Percentiles rank a stretch among this genome's conserved stretches.
These are phyloP conservation scores for Sitophilus oryzae DNA, from an alignment of 1,140 invertebrate genomes.

Conservation along the genomic window DNA sequence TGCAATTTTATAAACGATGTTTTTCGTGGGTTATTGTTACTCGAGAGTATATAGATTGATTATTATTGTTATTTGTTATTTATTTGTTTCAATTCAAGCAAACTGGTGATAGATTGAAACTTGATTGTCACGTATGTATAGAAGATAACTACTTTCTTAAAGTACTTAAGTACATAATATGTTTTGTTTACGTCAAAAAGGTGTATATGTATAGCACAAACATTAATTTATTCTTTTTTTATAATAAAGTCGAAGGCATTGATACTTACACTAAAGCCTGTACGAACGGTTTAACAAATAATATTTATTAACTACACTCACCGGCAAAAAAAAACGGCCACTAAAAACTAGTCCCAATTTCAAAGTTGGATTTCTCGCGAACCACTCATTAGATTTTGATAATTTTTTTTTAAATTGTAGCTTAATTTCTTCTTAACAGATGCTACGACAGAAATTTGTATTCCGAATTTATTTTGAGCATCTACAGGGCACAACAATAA, in stretches of 20 bases:
- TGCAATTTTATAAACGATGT: no score
- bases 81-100: background rate
- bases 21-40: background rate
- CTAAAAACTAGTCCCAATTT: no score
- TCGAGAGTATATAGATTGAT: background rate
- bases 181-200: background rate
- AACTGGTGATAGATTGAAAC: background rate
- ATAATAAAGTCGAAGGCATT: background rate
- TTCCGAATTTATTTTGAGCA: no score
- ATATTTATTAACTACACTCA: no score
- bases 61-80: conserved; percentile 8
- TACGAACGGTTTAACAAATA: no score
- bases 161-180: background rate
- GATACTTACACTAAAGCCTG: background rate
- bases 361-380: no score
- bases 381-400: no score
- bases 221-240: background rate
- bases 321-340: no score
- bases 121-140: background rate
- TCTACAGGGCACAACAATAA: no score
- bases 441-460: no score
- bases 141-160: background rate
- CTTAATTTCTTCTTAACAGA: no score
- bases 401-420: no score
- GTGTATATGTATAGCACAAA: background rate